Evolutionary conservation across 2,888 invertebrate genomes (phyloP).

Genomic region (Drosophila barbarae): DNA sequence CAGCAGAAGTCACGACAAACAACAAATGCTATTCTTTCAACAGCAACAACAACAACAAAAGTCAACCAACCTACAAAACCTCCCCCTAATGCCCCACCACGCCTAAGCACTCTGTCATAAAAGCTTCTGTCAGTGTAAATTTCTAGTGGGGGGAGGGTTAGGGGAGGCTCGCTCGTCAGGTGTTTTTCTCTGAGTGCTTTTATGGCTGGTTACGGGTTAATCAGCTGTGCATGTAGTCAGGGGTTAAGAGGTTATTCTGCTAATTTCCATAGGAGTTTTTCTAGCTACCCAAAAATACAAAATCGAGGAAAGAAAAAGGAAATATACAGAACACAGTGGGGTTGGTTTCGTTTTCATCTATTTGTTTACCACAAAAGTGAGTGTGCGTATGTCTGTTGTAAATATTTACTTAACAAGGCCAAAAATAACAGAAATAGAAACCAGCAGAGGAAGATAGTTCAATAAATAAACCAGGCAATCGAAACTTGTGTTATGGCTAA

Average conservation of each 20-base stretch:
- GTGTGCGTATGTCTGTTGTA: conserved; percentile 21
- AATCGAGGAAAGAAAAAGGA: neutral
- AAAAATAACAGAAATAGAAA: conserved; percentile 29
- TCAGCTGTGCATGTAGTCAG: conserved; percentile 34
- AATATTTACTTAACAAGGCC: conserved; percentile 26
- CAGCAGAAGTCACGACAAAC: conserved; percentile 25
- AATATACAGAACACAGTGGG: conserved; percentile 12
- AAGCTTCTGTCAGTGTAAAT: conserved; percentile 27
- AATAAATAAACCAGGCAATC: conserved; percentile 20
- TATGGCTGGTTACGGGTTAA: conserved; percentile 20
- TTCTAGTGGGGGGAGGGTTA: conserved; percentile 1
- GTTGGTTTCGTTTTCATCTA: conserved; percentile 12
- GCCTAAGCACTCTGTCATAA: conserved; percentile 15
- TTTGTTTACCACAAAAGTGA: conserved; percentile 23
- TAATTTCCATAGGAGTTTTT: conserved; percentile 16
- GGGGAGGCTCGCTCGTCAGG: conserved; percentile 23
- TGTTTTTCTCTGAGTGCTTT: conserved; percentile 16
- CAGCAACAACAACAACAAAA: neutral
- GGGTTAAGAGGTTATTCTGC: conserved; percentile 31
- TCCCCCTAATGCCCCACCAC: conserved; percentile 14
- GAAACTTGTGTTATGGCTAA: conserved; percentile 22
- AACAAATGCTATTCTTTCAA: conserved; percentile 26
- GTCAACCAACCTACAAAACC: neutral
- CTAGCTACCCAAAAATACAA: neutral
- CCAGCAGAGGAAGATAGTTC: conserved; percentile 15